Conservation (phyloP, 2,797 vertebrate species). For the Champsocephalus esox region DNA sequence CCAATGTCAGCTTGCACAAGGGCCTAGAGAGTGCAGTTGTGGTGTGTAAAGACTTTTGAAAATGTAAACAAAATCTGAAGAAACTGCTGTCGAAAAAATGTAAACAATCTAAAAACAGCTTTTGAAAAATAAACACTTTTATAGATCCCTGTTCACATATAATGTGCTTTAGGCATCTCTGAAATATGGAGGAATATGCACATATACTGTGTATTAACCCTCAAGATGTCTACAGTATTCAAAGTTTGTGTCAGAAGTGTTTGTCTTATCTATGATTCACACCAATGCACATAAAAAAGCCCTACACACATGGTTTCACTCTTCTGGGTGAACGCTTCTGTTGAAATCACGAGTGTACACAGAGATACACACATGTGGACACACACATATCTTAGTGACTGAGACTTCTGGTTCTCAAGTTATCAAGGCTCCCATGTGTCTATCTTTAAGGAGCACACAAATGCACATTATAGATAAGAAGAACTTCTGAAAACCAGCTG, state of each 20-base stretch:
- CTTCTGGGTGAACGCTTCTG: constrained; percentile 13
- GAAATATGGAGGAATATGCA: constrained; percentile 7
- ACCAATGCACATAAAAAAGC: constrained; percentile 17
- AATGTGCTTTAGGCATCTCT: not conserved
- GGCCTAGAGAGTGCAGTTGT: not conserved
- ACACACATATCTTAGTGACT: not conserved
- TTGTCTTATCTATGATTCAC: constrained; percentile 49
- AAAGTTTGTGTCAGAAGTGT: constrained; percentile 4
- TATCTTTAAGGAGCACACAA: constrained; percentile 23
- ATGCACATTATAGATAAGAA: constrained; percentile 45
- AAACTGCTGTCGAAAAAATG: not conserved
- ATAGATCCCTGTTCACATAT: not conserved
- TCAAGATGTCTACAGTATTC: constrained; percentile 14
- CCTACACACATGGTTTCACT: not conserved
- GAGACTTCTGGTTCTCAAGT: constrained; percentile 25
- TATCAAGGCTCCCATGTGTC: constrained; percentile 36
- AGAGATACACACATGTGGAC: not conserved
- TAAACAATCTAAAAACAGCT: not conserved
- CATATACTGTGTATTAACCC: constrained; percentile 1
- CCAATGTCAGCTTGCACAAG: not conserved
- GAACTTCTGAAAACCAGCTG: constrained; percentile 24
- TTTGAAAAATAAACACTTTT: not conserved
- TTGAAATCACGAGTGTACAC: constrained; percentile 11
- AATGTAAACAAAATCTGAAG: not conserved
- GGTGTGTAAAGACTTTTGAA: not conserved